Percentiles rank a stretch among this genome's conserved stretches.
phyloP scores from a whole-genome alignment of 2,797 vertebrate genomes.

The Microchirus variegatus region DNA sequence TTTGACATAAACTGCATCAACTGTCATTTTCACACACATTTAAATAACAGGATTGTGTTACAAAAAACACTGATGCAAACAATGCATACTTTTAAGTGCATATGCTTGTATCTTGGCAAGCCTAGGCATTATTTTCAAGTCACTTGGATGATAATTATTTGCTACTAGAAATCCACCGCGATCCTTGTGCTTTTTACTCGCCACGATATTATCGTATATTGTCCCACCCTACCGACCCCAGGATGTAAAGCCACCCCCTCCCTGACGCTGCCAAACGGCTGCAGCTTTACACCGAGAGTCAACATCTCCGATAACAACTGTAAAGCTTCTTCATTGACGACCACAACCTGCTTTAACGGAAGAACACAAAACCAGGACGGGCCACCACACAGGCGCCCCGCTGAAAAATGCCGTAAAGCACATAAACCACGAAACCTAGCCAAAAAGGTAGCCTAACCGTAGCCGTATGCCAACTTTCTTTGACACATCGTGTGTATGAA shows the following conservation, averaged over 20 bases:
- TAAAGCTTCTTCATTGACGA: neutral
- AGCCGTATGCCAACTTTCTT: constrained; percentile 59
- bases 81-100: too few species aligned
- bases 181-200: neutral
- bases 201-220: neutral
- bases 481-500: constrained; percentile 42
- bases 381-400: constrained; percentile 28
- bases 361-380: constrained; percentile 20
- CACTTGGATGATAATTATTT: neutral
- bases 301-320: constrained; percentile 3
- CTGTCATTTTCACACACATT: too few species aligned
- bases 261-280: constrained; percentile 17
- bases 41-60: too few species aligned
- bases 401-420: constrained; percentile 6
- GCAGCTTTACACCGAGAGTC: constrained; percentile 8
- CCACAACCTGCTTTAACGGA: neutral
- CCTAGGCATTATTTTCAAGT: too few species aligned
- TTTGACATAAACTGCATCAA: too few species aligned
- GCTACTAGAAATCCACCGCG: neutral
- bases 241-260: constrained; percentile 3
- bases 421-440: constrained; percentile 1
- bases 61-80: too few species aligned
- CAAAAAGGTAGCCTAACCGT: constrained; percentile 17
- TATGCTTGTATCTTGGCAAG: too few species aligned
- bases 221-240: neutral